Conservation (phyloP, 2,113 vertebrate species). For the Barbus barbus region DNA sequence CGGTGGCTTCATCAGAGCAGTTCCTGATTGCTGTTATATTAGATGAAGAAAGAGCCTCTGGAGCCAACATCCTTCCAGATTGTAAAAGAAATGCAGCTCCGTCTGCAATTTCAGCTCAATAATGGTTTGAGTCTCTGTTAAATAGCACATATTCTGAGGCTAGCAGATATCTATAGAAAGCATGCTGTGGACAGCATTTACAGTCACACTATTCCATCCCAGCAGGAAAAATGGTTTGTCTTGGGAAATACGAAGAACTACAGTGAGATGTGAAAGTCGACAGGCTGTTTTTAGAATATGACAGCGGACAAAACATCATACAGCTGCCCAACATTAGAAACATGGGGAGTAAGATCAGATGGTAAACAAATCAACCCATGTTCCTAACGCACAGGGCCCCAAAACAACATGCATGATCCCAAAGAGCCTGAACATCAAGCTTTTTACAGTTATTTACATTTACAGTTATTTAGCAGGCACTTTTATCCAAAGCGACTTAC, state of each 20-base stretch:
- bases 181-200: too few relatives aligned
- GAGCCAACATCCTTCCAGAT: not conserved
- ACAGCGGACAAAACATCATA: not conserved
- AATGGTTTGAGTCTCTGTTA: not conserved
- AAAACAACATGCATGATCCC: not conserved
- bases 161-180: too few relatives aligned
- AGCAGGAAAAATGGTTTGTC: not conserved
- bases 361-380: not conserved
- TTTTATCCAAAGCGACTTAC: too few relatives aligned
- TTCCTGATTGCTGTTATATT: not conserved
- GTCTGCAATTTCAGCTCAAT: not conserved
- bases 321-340: not conserved
- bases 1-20: not conserved
- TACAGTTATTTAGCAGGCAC: too few relatives aligned
- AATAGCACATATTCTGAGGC: not conserved
- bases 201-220: not conserved
- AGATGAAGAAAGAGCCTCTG: not conserved
- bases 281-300: constrained; percentile 20
- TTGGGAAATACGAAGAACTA: not conserved
- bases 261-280: not conserved
- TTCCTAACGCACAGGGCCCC: not conserved
- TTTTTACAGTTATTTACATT: too few relatives aligned
- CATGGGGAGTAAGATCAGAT: not conserved
- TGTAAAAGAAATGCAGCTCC: not conserved
- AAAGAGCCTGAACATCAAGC: not conserved